A percentile compares a stretch with the other conserved stretches of the same genome.
These are phyloP conservation scores for Nansenia antarctica DNA, from an alignment of 2,113 vertebrate species.

Conservation along the genomic window DNA sequence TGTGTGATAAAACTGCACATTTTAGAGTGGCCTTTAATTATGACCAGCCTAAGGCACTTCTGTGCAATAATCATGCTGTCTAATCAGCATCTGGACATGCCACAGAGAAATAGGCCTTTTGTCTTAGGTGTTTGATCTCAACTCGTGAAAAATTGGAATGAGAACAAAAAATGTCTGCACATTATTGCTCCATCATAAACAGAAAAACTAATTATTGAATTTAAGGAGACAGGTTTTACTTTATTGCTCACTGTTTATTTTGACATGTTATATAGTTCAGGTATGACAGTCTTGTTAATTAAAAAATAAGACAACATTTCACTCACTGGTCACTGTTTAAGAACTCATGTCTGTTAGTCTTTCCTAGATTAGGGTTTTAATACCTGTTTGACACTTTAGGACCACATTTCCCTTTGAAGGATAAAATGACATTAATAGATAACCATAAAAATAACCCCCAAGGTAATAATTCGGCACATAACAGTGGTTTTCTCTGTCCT, in stretches of 20 bases:
- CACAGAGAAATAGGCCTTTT: too few species aligned
- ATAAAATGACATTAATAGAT: slow-evolving; percentile 36
- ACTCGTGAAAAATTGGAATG: too few species aligned
- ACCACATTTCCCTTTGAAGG: slow-evolving; percentile 50
- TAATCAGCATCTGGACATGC: too few species aligned
- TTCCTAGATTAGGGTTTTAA: slow-evolving; percentile 29
- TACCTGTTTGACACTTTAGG: slow-evolving; percentile 23
- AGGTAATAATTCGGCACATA: slow-evolving; percentile 20
- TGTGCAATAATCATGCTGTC: too few species aligned
- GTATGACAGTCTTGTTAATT: not conserved
- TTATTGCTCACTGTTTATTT: slow-evolving; percentile 43
- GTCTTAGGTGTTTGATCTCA: too few species aligned
- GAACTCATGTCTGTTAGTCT: slow-evolving; percentile 48
- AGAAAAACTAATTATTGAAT: too few species aligned
- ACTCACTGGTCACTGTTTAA: slow-evolving; percentile 19
- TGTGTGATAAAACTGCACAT: too few species aligned
- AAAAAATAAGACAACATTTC: not conserved
- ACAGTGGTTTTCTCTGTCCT: slow-evolving; percentile 46
- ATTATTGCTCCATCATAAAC: too few species aligned
- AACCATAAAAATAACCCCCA: slow-evolving; percentile 25
- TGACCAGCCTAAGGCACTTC: too few species aligned
- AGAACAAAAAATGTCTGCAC: too few species aligned
- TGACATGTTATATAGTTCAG: slow-evolving; percentile 20
- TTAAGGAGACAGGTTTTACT: too few species aligned
- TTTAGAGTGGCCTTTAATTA: too few species aligned